Evolutionary conservation across 2,888 invertebrate genomes (phyloP).

Genomic region (Athripsodes cinereus): DNA sequence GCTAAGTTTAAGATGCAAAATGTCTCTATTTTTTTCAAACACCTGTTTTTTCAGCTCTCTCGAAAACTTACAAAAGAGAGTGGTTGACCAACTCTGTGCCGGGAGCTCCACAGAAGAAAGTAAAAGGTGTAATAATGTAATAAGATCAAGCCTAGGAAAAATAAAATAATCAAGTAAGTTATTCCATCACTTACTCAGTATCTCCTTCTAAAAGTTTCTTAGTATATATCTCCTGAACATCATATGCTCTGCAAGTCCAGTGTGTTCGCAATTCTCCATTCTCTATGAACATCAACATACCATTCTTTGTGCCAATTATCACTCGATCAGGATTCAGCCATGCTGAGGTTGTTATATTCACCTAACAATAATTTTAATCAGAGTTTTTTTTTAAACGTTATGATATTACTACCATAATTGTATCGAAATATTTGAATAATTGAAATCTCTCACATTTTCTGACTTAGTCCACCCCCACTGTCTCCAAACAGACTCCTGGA

Average conservation of each 20-base stretch:
- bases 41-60: too few species aligned
- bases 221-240: constrained; percentile 51
- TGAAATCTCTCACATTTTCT: constrained; percentile 48
- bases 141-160: not conserved
- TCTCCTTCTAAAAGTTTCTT: constrained; percentile 15
- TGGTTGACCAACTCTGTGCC: too few species aligned
- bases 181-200: constrained; percentile 39
- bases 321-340: constrained; percentile 82
- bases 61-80: too few species aligned
- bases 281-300: constrained; percentile 73
- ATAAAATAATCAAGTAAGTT: not conserved
- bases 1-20: too few species aligned
- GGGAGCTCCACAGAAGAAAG: too few species aligned
- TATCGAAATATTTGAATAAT: not conserved
- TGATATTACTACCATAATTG: not conserved
- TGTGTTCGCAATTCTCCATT: constrained; percentile 73
- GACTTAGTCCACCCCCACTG: constrained; percentile 81
- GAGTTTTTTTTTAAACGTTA: too few species aligned
- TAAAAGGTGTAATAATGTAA: too few species aligned
- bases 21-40: too few species aligned
- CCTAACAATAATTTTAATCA: constrained; percentile 39
- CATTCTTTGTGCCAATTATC: constrained; percentile 73
- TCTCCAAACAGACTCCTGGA: constrained; percentile 71
- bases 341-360: constrained; percentile 66
- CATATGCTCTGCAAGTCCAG: constrained; percentile 55